Conservation (phyloP, 2,797 vertebrate species). For the Corythornis leucogaster region DNA sequence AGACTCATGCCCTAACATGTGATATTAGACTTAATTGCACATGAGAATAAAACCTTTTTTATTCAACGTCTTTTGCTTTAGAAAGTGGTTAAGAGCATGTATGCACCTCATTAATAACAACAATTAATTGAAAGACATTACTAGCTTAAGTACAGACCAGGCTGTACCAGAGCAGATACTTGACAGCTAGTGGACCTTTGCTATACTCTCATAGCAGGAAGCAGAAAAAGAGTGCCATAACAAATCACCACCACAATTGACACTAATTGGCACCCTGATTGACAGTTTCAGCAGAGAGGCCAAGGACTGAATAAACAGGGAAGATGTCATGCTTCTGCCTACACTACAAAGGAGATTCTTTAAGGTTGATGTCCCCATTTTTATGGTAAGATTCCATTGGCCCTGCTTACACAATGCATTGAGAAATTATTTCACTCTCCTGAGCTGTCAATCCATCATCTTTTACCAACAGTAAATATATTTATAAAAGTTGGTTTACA, state of each 20-base stretch:
- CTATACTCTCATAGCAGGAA: background rate
- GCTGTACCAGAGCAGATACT: background rate
- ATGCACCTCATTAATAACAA: background rate
- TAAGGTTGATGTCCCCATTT: background rate
- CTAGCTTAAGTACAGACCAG: background rate
- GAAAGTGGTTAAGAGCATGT: background rate
- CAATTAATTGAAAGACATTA: background rate
- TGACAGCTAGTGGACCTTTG: background rate
- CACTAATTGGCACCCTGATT: conserved; percentile 28
- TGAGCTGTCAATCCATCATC: conserved; percentile 14
- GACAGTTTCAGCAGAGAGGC: conserved; percentile 1
- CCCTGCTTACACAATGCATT: background rate
- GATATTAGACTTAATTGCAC: background rate
- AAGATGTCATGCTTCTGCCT: background rate
- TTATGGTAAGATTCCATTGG: background rate
- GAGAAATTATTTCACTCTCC: conserved; percentile 11
- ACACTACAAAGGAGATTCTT: background rate
- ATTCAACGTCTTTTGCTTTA: background rate
- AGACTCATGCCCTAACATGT: background rate
- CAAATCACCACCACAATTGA: background rate
- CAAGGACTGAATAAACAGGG: conserved; percentile 5
- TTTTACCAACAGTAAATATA: conserved; percentile 47
- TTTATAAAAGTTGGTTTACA: conserved; percentile 23
- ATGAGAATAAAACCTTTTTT: background rate
- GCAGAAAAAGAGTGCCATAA: background rate